Base-by-base conservation (phyloP, 2,113 vertebrate species). In the Emydocephalus ijimae region DNA sequence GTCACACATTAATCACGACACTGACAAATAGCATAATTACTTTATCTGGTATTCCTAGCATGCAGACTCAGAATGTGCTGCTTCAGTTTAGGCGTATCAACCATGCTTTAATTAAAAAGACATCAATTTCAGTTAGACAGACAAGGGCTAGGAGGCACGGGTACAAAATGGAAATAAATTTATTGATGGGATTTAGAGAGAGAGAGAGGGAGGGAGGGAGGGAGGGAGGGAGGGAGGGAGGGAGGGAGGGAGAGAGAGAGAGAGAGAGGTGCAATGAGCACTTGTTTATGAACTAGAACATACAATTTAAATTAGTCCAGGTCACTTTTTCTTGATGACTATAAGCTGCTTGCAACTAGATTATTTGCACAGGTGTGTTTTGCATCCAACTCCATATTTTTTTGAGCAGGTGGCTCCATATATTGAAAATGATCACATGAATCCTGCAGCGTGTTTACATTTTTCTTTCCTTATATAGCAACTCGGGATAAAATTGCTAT, bases 1-100 rank as follows among this genome's bases (percentile, higher is more conserved):
- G 98, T 97, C 98, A 98, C 96, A 96, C 97, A 98, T 98, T 98
- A 98, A 98, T 98, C 97, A 98, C 96, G 98, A 98, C 98, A 98
- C 97, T 98, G 98, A 98, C 98, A 98, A 98, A 98, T 97, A 97
- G 96, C 97, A 97, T 98, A 98, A 98, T 98, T 98, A 98, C 96
- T 97, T 97, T 97, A 97, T 97, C 97, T 97, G 95, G 97, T 97
- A 97, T 98, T 97, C 97, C 96, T 97, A 97, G 94, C 97, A 97
- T 97, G 96, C 95, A 97, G 92, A 93, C 96, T 96, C 96, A 96
- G 96, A 97, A 96, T 97, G 97, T 93, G 94, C 96, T 94, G 95
- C 94, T 95, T 95, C 97, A 95, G 88, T 14, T 43, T 85, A 97
- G 97, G 93, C 94, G 92, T 96, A 97, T 96, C 97, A 97, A 95